Evolutionary conservation across 1,140 invertebrate genomes (phyloP).

Genomic region (Temnothorax nylanderi): DNA sequence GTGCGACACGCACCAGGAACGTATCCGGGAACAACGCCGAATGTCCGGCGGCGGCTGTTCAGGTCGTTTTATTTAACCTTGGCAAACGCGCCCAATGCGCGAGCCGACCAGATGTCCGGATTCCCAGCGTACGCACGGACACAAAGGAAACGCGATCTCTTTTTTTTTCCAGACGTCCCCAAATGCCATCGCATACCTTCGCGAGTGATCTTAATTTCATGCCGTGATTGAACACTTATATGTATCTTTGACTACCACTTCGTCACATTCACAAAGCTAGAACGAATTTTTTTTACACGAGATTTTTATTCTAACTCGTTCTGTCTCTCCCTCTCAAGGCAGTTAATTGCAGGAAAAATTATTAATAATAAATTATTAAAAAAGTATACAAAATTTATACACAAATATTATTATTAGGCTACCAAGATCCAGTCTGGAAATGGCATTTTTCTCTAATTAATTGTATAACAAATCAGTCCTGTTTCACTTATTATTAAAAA

Average conservation of each 20-base stretch:
- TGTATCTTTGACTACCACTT: neutral
- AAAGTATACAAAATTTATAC: too few species aligned
- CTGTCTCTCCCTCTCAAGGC: neutral
- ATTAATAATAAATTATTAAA: neutral
- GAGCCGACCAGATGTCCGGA: conserved; percentile 7
- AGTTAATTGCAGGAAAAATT: neutral
- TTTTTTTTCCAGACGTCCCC: neutral
- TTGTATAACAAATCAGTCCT: too few species aligned
- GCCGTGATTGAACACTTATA: neutral
- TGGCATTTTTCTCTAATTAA: too few species aligned
- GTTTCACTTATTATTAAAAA: too few species aligned
- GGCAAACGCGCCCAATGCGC: conserved; percentile 6
- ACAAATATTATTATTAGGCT: too few species aligned
- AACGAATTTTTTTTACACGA: neutral
- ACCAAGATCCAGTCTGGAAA: too few species aligned
- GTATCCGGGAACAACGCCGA: conserved; percentile 19
- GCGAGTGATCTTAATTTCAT: neutral
- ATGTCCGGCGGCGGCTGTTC: conserved; percentile 25
- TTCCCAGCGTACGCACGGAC: neutral
- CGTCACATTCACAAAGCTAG: neutral
- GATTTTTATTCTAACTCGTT: neutral
- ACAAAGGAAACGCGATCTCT: too few species aligned
- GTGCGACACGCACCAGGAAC: conserved; percentile 3
- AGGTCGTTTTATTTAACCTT: conserved; percentile 35
- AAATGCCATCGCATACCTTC: neutral